Percentiles rank a stretch among this genome's conserved stretches.
Conservation (phyloP, 2,888 invertebrate genomes). For the Deroplatys truncata region DNA sequence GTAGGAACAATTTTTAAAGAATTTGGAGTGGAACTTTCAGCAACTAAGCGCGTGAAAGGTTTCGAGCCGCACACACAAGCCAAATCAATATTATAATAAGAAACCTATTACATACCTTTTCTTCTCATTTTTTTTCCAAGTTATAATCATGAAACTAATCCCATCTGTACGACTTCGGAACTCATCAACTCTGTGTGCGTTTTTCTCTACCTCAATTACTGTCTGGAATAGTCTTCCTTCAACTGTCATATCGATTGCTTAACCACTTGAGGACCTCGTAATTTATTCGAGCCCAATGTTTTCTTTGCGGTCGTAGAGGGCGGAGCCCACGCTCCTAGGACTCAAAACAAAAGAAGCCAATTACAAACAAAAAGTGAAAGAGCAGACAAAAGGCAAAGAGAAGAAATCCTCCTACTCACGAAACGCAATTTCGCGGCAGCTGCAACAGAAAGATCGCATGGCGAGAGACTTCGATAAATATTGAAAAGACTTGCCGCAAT, state of each 20-base stretch:
- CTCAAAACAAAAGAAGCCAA: background rate
- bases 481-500: background rate
- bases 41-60: too few relatives aligned
- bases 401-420: background rate
- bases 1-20: background rate
- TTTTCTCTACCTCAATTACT: background rate
- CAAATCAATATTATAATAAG: background rate
- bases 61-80: background rate
- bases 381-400: background rate
- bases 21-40: background rate
- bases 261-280: background rate
- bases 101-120: background rate
- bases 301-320: background rate
- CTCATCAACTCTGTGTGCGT: background rate
- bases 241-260: background rate
- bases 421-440: background rate
- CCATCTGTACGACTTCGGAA: background rate
- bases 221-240: background rate
- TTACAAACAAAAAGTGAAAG: background rate
- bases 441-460: background rate
- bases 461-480: background rate
- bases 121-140: too few relatives aligned
- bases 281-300: background rate
- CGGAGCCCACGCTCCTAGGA: background rate
- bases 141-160: background rate